Percentiles rank a stretch among this genome's conserved stretches.
Evolutionary conservation across 2,888 invertebrate genomes (phyloP).

Genomic region (Hydropsyche betteni): DNA sequence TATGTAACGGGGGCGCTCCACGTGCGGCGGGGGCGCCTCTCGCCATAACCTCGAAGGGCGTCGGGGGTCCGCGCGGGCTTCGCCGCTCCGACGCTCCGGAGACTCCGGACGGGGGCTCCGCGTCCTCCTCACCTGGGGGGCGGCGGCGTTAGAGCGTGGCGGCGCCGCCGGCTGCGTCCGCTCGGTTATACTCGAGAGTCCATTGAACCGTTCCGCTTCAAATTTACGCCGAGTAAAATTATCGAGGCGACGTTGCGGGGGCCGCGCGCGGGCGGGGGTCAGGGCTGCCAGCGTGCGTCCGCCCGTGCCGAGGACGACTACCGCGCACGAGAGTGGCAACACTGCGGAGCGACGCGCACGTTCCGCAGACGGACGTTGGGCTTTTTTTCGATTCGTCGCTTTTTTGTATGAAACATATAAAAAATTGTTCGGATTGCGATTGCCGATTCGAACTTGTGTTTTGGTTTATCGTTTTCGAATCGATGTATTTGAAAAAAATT

Average conservation of each 20-base stretch:
- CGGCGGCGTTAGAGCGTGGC: conserved; percentile 12
- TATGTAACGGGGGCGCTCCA: conserved; percentile 7
- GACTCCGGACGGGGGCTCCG: conserved; percentile 52
- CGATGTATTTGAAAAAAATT: no score
- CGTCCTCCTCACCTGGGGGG: conserved; percentile 8
- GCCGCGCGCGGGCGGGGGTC: conserved; percentile 63
- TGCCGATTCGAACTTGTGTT: no score
- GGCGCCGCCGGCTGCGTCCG: conserved; percentile 48
- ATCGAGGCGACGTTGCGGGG: conserved; percentile 67
- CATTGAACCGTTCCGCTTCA: conserved; percentile 68
- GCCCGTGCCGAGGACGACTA: conserved; percentile 49
- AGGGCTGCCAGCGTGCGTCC: neutral
- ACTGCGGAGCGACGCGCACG: conserved; percentile 55
- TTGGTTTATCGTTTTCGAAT: no score
- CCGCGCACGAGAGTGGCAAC: conserved; percentile 60
- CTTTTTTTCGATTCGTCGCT: no score
- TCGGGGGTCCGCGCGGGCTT: conserved; percentile 46
- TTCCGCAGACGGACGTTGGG: no score
- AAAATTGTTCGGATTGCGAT: no score
- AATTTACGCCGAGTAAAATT: conserved; percentile 69
- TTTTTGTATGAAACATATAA: no score
- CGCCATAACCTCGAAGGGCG: conserved; percentile 45
- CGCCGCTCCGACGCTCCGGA: conserved; percentile 49
- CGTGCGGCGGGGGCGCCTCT: conserved; percentile 29
- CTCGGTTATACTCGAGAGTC: conserved; percentile 58